These are phyloP conservation scores for Balearica regulorum DNA, from an alignment of 2,797 vertebrate genomes.

Conservation along the genomic window DNA sequence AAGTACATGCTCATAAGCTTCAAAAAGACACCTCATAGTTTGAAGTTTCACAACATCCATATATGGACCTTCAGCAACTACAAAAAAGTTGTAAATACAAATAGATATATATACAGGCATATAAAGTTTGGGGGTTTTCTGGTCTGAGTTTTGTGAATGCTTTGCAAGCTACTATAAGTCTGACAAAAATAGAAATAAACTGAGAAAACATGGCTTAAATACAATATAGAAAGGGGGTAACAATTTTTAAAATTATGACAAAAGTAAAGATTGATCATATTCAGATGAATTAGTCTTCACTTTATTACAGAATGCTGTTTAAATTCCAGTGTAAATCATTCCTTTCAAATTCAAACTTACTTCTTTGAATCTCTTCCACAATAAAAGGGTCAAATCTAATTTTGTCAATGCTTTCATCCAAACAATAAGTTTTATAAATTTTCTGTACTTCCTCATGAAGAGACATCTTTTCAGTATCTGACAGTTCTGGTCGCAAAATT, in stretches of 20 bases:
- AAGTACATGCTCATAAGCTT: conserved; percentile 95
- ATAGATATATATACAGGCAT: neutral
- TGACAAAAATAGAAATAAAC: neutral
- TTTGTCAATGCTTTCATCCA: conserved; percentile 94
- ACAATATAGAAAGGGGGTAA: neutral
- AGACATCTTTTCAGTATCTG: conserved; percentile 82
- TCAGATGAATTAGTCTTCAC: neutral
- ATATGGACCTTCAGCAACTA: conserved; percentile 87
- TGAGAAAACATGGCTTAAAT: neutral
- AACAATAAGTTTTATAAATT: conserved; percentile 90
- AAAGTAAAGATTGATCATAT: neutral
- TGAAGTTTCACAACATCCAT: conserved; percentile 90
- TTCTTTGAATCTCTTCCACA: conserved; percentile 88
- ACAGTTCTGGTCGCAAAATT: conserved; percentile 90
- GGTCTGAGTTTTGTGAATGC: neutral
- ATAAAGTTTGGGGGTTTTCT: neutral
- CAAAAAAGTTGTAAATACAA: neutral
- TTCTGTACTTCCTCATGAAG: conserved; percentile 89
- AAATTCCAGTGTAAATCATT: neutral
- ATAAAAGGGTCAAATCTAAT: conserved; percentile 90
- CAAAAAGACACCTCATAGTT: conserved; percentile 91
- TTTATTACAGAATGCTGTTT: neutral
- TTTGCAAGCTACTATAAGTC: neutral
- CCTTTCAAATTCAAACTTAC: conserved; percentile 73
- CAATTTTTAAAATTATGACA: neutral